Conservation (phyloP, 2,113 vertebrate species). For the Meleagris gallopavo region DNA sequence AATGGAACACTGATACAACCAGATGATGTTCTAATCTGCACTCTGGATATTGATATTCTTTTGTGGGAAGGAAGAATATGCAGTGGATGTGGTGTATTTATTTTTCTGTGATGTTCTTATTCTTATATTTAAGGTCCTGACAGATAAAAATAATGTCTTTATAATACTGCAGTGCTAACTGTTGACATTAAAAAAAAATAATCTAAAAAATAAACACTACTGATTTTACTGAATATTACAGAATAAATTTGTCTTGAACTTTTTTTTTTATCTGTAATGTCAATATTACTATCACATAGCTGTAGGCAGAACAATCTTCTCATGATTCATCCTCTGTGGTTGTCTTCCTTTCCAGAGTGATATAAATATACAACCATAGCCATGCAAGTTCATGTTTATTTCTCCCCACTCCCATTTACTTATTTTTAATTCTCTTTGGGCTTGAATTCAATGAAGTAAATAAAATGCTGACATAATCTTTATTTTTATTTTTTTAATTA, state of each 20-base stretch:
- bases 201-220: neutral
- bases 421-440: neutral
- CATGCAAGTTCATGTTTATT: neutral
- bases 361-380: neutral
- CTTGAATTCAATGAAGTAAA: constrained; percentile 10
- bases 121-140: neutral
- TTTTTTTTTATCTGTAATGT: neutral
- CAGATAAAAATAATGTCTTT: neutral
- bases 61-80: neutral
- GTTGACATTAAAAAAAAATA: neutral
- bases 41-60: constrained; percentile 9
- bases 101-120: neutral
- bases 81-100: neutral
- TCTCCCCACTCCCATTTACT: neutral
- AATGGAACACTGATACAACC: neutral
- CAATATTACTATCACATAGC: neutral
- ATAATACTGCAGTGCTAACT: neutral
- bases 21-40: neutral
- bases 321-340: neutral
- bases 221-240: neutral
- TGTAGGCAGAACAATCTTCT: constrained; percentile 1
- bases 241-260: neutral
- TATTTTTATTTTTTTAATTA: neutral
- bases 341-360: neutral
- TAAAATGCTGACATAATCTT: neutral